phyloP scores from a whole-genome alignment of 2,888 invertebrate species.

The Heliothis peltigera region DNA sequence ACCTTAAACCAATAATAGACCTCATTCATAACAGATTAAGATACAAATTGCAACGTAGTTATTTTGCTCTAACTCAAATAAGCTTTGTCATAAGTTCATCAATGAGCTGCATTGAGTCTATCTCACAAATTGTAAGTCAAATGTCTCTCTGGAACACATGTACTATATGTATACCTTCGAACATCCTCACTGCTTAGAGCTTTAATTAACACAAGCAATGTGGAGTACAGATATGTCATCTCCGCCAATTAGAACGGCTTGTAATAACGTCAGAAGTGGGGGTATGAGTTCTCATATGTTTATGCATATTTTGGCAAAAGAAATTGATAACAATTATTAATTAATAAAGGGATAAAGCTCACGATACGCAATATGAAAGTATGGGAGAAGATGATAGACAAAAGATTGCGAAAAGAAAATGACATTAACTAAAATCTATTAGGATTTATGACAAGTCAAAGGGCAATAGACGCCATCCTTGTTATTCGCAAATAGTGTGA shows the following conservation, averaged over 20 bases:
- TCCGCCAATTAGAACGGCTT: conserved; percentile 34
- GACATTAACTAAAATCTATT: no score
- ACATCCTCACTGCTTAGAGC: conserved; percentile 3
- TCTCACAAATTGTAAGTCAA: background rate
- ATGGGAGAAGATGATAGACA: no score
- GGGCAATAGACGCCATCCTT: no score
- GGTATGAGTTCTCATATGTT: background rate
- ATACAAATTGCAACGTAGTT: no score
- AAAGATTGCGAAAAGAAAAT: no score
- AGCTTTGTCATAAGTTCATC: background rate
- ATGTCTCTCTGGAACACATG: background rate
- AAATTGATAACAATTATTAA: background rate
- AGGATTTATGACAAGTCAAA: no score
- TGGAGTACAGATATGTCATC: conserved; percentile 25
- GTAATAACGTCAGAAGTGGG: conserved; percentile 18
- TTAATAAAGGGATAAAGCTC: no score
- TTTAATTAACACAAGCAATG: conserved; percentile 38
- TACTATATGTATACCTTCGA: no score
- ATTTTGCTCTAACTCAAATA: background rate
- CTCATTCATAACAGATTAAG: background rate
- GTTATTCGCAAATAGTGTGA: no score
- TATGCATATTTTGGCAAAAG: conserved; percentile 2
- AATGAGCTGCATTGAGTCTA: background rate
- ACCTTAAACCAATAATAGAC: background rate
- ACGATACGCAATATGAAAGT: no score